Base-by-base conservation (phyloP, 2,888 invertebrate species). In the Operophtera brumata region DNA sequence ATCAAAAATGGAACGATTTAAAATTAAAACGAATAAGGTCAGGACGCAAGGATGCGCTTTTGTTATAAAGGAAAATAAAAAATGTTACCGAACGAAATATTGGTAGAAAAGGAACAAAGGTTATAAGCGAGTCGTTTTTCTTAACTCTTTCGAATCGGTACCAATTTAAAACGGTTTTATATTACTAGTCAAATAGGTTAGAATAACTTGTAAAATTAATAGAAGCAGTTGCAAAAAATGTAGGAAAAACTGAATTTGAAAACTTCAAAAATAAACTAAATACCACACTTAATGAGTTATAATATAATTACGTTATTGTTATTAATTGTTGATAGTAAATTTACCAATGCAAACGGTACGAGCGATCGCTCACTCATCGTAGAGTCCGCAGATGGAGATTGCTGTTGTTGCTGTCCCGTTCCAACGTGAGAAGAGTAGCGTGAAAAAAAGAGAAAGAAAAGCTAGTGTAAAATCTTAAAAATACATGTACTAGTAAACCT, bases 301-400 rank as follows among this genome's bases (percentile, higher is more conserved):
- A 79, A 63, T 74, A 70, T 86, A 86, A 78, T 87, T 85, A 86
- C 84, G 85, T 84, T 82, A 75, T 86, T 71, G 76, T 85, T 84
- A 85, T 75, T 86, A 79, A 84, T 74, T 70, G 78, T 74, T 70
- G 82, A 81, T 77, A 85, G 80, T 82, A 85, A 86, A 86, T 84
- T 90, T 91, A 91, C 90, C 90, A 91, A 82, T 73, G 85, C 89
- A 80, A 86, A 91, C 42, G 90, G 90, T 58, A 89, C 88, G 57
- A 89, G 81, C 12, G 90, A 90, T 65, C 91, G 71, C 75, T 90
- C 91, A 80, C 90, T 91, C 90, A 91, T 90, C 9, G 90, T 90
- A 6, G 91, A 91, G 72, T 91, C 91, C 12, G 90, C 91, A 35
- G 91, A 91, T 11, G 91, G 91, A 1, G 91, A 91, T 62, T 91